Conservation (phyloP, 2,797 vertebrate species). For the Valencia hispanica region DNA sequence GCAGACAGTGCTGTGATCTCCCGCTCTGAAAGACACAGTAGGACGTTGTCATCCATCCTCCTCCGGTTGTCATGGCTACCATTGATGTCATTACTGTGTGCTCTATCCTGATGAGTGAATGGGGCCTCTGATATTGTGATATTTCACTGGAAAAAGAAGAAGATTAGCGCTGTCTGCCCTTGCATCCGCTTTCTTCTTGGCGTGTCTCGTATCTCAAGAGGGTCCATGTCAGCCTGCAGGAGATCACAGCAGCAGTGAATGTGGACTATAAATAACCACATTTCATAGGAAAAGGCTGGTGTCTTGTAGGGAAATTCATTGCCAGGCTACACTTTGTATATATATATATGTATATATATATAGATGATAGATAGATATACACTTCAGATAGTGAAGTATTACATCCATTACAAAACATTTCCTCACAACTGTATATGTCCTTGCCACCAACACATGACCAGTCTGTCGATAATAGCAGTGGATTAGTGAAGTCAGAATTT, state of each 20-base stretch:
- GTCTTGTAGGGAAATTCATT: conserved; percentile 21
- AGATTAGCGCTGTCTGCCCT: conserved; percentile 33
- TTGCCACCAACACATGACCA: not conserved
- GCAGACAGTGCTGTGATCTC: conserved; percentile 56
- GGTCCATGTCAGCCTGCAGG: conserved; percentile 48
- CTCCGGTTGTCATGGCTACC: conserved; percentile 83
- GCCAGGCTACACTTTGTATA: not conserved
- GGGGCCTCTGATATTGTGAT: conserved; percentile 57
- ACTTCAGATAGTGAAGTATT: not conserved
- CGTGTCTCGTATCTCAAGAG: conserved; percentile 13
- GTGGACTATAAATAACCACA: conserved; percentile 61
- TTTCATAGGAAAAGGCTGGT: conserved; percentile 30
- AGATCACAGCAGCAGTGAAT: conserved; percentile 43
- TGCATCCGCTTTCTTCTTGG: conserved; percentile 24
- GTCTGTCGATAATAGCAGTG: too few species aligned
- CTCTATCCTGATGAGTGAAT: conserved; percentile 59
- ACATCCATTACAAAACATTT: not conserved
- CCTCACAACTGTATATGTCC: not conserved
- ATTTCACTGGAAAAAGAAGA: conserved; percentile 35
- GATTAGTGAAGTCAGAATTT: not conserved
- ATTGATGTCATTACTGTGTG: conserved; percentile 84
- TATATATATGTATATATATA: not conserved
- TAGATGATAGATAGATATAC: too few species aligned
- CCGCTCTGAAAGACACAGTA: conserved; percentile 58
- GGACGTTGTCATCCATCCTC: conserved; percentile 75